A percentile compares a stretch with the other conserved stretches of the same genome.
phyloP scores from a whole-genome alignment of 2,888 invertebrate genomes.

The Thecophora atra region DNA sequence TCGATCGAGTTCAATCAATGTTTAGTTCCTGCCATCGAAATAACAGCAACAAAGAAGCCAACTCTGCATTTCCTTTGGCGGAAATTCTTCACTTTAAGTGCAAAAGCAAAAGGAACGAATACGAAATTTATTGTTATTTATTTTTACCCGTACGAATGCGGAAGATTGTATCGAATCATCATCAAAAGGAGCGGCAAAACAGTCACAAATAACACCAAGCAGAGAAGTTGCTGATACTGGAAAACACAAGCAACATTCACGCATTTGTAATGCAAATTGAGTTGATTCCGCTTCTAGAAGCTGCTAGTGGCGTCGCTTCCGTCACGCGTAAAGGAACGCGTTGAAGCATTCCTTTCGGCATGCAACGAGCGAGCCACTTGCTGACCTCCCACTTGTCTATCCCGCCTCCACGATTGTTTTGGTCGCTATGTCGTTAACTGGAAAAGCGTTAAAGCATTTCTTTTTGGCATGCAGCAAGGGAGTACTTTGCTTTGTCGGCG shows the following conservation, averaged over 20 bases:
- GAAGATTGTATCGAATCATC: background rate
- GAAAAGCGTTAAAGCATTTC: constrained; percentile 21
- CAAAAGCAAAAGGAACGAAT: background rate
- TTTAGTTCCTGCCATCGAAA: background rate
- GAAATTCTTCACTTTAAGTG: background rate
- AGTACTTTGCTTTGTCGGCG: background rate
- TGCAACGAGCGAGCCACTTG: too few species aligned
- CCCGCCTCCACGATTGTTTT: too few species aligned
- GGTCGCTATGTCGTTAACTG: too few species aligned
- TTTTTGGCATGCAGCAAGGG: constrained; percentile 14
- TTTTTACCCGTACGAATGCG: too few species aligned
- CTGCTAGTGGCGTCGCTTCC: background rate
- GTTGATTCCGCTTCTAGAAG: background rate
- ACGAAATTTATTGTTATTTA: background rate
- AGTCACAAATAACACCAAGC: background rate
- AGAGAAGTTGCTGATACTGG: too few species aligned
- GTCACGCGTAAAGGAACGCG: too few species aligned
- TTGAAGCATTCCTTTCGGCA: too few species aligned
- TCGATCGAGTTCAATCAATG: background rate
- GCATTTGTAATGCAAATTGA: too few species aligned
- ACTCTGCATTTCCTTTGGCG: background rate
- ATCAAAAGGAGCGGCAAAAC: background rate
- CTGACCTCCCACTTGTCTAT: too few species aligned
- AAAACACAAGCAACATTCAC: too few species aligned
- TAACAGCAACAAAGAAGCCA: background rate